A percentile compares a stretch with the other conserved stretches of the same genome.
These are phyloP conservation scores for Porites evermanni DNA, from an alignment of 92 coral and sea anemone species.

Conservation along the genomic window DNA sequence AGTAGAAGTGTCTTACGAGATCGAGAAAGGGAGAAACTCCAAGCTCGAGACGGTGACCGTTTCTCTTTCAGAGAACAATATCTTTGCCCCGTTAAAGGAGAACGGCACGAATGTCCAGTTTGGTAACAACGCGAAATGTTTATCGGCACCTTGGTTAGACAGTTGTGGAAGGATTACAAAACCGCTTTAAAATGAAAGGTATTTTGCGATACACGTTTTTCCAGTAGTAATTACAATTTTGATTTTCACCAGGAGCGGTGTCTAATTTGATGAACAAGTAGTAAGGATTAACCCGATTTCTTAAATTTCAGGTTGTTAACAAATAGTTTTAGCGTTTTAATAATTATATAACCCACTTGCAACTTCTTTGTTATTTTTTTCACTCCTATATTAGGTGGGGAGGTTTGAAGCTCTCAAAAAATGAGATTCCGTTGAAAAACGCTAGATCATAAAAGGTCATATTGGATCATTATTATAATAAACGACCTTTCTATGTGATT, in stretches of 20 bases:
- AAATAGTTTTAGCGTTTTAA: not conserved
- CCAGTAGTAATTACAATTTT: not conserved
- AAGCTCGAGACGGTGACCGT: not conserved
- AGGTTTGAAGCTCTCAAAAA: too few species aligned
- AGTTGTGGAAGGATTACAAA: not conserved
- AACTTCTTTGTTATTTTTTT: not conserved
- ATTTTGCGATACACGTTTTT: not conserved
- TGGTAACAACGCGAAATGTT: not conserved
- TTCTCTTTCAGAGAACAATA: not conserved
- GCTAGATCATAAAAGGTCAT: not conserved
- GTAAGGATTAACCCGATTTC: not conserved
- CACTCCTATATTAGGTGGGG: not conserved
- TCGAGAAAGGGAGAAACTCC: not conserved
- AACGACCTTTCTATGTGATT: not conserved
- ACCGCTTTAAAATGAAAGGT: slow-evolving; percentile 25
- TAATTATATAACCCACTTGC: too few species aligned
- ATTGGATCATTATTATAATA: not conserved
- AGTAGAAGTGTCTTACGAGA: not conserved
- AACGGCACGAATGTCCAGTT: not conserved
- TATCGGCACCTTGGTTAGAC: not conserved
- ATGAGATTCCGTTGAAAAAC: not conserved
- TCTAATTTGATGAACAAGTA: too few species aligned
- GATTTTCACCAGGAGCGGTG: too few species aligned
- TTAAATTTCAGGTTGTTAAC: not conserved
- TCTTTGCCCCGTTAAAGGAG: not conserved